These are phyloP conservation scores for Vollenhovia emeryi DNA, from an alignment of 1,140 invertebrate species.

Conservation along the genomic window DNA sequence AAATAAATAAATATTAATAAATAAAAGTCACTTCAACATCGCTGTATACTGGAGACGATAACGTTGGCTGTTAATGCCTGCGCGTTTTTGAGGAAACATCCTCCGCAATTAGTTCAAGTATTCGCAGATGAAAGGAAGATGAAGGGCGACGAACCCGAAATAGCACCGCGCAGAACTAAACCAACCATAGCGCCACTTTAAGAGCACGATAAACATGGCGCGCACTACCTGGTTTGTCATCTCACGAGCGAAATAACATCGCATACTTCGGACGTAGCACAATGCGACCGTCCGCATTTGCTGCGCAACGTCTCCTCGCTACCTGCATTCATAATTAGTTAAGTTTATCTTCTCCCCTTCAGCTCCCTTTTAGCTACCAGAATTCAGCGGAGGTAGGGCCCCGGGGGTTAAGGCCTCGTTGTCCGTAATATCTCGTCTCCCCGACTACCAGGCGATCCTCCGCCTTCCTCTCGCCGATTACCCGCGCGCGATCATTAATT, in stretches of 20 bases:
- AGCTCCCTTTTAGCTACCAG: neutral
- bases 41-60: neutral
- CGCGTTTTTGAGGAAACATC: neutral
- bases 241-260: constrained; percentile 44
- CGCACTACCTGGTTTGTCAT: neutral
- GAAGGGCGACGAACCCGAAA: neutral
- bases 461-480: neutral
- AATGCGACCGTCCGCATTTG: constrained; percentile 32
- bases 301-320: neutral
- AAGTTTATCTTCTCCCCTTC: constrained; percentile 26
- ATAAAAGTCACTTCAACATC: constrained; percentile 6
- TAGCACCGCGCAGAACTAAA: neutral
- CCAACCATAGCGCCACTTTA: constrained; percentile 26
- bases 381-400: neutral
- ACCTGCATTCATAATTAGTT: constrained; percentile 47
- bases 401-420: neutral
- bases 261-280: neutral
- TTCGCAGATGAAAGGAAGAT: constrained; percentile 8
- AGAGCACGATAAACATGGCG: constrained; percentile 39
- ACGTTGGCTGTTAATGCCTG: neutral
- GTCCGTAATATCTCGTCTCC: constrained; percentile 40
- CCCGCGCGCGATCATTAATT: constrained; percentile 70
- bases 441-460: neutral
- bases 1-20: too few species aligned
- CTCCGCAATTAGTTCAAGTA: constrained; percentile 21